These are phyloP conservation scores for Physeter macrocephalus DNA, from an alignment of 2,113 vertebrate genomes.

Conservation along the genomic window DNA sequence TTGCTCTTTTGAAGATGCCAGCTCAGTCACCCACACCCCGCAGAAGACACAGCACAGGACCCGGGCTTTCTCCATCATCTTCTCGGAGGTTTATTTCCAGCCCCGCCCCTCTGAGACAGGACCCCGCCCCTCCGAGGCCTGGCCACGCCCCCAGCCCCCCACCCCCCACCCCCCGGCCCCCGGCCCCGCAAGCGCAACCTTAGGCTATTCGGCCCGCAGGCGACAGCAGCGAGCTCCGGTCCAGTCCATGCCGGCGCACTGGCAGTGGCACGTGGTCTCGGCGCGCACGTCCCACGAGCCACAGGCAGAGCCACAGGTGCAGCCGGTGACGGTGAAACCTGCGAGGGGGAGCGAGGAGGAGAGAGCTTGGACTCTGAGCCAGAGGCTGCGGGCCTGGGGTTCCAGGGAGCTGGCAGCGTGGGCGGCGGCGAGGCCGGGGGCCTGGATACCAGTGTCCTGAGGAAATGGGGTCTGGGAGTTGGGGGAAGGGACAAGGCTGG, in stretches of 20 bases:
- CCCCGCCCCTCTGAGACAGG: no score
- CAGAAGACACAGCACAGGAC: not conserved
- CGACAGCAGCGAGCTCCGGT: slow-evolving; percentile 47
- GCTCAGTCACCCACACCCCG: not conserved
- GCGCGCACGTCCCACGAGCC: slow-evolving; percentile 63
- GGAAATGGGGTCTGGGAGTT: not conserved
- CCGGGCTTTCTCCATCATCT: rapidly evolving
- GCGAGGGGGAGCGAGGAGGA: not conserved
- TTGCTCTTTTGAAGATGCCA: not conserved
- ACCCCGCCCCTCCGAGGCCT: not conserved
- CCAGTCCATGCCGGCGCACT: slow-evolving; percentile 54
- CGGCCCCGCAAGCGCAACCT: rapidly evolving
- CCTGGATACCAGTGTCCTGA: not conserved
- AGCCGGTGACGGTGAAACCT: slow-evolving; percentile 17
- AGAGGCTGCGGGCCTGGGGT: rapidly evolving
- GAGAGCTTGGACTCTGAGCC: not conserved
- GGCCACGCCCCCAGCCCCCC: rapidly evolving
- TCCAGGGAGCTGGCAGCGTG: rapidly evolving
- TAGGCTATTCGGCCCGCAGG: not conserved
- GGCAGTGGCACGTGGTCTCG: slow-evolving; percentile 51
- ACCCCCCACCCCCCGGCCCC: rapidly evolving
- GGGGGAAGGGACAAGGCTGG: not conserved
- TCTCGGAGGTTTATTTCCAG: not conserved
- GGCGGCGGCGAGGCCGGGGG: not conserved
- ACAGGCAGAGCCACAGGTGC: slow-evolving; percentile 55